Evolutionary conservation across 2,888 invertebrate species (phyloP).

Genomic region (Acronicta leporina): DNA sequence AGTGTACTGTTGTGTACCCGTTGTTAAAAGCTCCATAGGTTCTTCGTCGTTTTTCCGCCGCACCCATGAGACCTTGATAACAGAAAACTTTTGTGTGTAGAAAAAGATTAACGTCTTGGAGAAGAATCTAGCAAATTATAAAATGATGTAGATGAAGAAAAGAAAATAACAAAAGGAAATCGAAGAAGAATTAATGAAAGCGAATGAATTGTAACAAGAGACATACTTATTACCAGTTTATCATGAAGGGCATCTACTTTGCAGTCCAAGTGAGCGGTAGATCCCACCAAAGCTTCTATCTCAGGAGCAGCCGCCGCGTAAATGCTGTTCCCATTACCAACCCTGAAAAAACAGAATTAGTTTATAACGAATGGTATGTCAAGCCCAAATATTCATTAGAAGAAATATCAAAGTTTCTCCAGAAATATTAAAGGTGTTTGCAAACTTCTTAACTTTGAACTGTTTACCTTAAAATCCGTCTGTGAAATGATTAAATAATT

Average conservation of each 20-base stretch:
- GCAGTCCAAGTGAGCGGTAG: slow-evolving; percentile 84
- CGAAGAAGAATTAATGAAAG: slow-evolving; percentile 23
- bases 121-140: slow-evolving; percentile 36
- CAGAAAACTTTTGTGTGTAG: slow-evolving; percentile 14
- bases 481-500: slow-evolving; percentile 44
- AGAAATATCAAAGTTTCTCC: slow-evolving; percentile 20
- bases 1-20: slow-evolving; percentile 83
- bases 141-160: slow-evolving; percentile 20
- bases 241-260: slow-evolving; percentile 86
- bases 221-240: slow-evolving; percentile 84
- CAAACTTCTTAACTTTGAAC: slow-evolving; percentile 32
- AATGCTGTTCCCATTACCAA: slow-evolving; percentile 78
- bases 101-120: slow-evolving; percentile 13
- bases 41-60: slow-evolving; percentile 83
- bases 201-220: slow-evolving; percentile 42
- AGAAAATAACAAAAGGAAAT: slow-evolving; percentile 14
- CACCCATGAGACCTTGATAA: slow-evolving; percentile 82
- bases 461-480: slow-evolving; percentile 39
- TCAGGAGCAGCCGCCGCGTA: slow-evolving; percentile 84
- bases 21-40: slow-evolving; percentile 83
- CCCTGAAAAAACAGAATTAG: slow-evolving; percentile 59
- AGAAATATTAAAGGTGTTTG: slow-evolving; percentile 38
- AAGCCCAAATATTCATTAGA: slow-evolving; percentile 18
- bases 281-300: slow-evolving; percentile 83
- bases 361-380: slow-evolving; percentile 27